Evolutionary conservation across 2,888 invertebrate species (phyloP).

Genomic region (Coecobrya sp.): DNA sequence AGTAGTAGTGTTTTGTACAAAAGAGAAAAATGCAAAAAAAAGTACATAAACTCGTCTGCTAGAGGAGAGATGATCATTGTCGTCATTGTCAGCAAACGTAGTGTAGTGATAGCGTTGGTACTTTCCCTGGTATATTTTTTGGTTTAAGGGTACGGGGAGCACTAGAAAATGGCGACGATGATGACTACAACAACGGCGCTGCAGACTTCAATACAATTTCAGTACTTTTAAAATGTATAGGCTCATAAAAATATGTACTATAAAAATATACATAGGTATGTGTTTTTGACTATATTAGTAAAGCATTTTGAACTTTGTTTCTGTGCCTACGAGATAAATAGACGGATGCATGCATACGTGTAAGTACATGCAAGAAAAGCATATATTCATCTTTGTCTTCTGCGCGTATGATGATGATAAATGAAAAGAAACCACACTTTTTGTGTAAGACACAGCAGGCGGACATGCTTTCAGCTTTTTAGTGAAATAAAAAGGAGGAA

Average conservation of each 20-base stretch:
- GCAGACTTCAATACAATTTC: background rate
- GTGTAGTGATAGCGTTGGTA: background rate
- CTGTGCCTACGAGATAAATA: background rate
- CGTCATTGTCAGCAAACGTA: slow-evolving; percentile 49
- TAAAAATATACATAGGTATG: background rate
- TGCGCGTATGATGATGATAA: slow-evolving; percentile 44
- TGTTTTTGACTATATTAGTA: background rate
- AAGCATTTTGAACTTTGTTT: slow-evolving; percentile 19
- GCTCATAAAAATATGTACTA: background rate
- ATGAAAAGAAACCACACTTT: slow-evolving; percentile 78
- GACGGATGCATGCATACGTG: background rate
- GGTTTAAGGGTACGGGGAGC: background rate
- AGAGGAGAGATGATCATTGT: slow-evolving; percentile 46
- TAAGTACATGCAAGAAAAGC: background rate
- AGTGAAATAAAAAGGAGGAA: slow-evolving; percentile 72
- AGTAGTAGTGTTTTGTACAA: background rate
- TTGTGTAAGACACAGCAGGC: slow-evolving; percentile 73
- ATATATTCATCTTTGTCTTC: slow-evolving; percentile 42
- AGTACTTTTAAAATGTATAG: background rate
- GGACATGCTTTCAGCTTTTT: slow-evolving; percentile 77
- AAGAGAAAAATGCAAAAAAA: background rate
- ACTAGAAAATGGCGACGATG: background rate
- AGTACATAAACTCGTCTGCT: background rate
- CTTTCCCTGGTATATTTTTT: background rate
- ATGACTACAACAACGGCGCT: background rate